These are phyloP conservation scores for Siderastrea radians DNA, from an alignment of 92 coral and sea anemone genomes.

Conservation along the genomic window DNA sequence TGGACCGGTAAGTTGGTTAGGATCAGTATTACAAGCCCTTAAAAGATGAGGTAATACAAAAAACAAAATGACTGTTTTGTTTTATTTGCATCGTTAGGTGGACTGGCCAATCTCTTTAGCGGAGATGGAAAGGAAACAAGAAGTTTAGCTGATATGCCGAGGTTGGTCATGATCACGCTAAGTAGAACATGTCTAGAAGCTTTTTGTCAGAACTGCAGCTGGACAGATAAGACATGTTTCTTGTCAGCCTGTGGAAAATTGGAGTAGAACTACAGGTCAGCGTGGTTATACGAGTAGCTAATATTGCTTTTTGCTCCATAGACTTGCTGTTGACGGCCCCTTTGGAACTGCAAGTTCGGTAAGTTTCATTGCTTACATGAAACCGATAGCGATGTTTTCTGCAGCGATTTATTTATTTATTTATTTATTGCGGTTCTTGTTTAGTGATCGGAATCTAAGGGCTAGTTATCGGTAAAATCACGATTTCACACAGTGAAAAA, in stretches of 20 bases:
- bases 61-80: not conserved
- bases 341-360: slow-evolving; percentile 96
- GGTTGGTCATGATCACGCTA: slow-evolving; percentile 33
- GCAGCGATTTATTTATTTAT: too few species aligned
- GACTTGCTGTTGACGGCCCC: slow-evolving; percentile 95
- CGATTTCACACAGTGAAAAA: too few species aligned
- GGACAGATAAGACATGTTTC: not conserved
- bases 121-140: slow-evolving; percentile 73
- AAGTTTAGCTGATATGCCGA: slow-evolving; percentile 77
- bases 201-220: too few species aligned
- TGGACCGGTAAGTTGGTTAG: slow-evolving; percentile 83
- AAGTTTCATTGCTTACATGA: slow-evolving; percentile 27
- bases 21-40: not conserved
- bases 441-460: too few species aligned
- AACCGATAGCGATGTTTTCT: not conserved
- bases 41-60: not conserved
- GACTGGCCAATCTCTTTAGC: slow-evolving; percentile 76
- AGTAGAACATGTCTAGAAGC: too few species aligned
- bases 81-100: slow-evolving; percentile 43
- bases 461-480: too few species aligned
- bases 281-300: too few species aligned
- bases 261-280: too few species aligned
- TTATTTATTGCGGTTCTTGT: not conserved
- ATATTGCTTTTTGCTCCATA: slow-evolving; percentile 6
- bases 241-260: not conserved